phyloP scores from a whole-genome alignment of 2,888 invertebrate genomes.

The Latrodectus elegans region DNA sequence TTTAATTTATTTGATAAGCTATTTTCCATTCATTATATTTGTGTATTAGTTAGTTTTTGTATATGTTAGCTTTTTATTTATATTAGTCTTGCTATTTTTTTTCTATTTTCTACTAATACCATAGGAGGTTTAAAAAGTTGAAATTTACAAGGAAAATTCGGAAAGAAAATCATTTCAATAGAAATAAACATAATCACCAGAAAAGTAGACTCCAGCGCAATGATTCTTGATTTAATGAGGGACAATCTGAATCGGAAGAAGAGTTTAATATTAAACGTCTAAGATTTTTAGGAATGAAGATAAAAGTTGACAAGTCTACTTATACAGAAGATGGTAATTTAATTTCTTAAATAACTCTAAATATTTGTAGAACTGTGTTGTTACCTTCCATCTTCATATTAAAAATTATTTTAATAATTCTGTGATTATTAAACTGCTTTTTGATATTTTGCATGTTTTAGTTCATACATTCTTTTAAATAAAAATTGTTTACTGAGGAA shows the following conservation, averaged over 20 bases:
- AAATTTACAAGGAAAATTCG: neutral
- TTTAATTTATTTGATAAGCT: too few relatives aligned
- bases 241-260: conserved; percentile 26
- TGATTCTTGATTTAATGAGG: neutral
- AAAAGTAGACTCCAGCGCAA: neutral
- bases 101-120: neutral
- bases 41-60: too few relatives aligned
- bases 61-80: too few relatives aligned
- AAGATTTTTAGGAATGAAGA: conserved; percentile 31
- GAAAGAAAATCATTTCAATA: neutral
- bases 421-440: neutral
- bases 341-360: neutral
- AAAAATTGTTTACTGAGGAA: conserved; percentile 4
- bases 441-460: neutral
- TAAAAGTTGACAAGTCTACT: neutral
- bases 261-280: conserved; percentile 32
- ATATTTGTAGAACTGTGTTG: neutral
- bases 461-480: too few relatives aligned
- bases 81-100: neutral
- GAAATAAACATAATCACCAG: neutral
- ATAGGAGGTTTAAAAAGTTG: conserved; percentile 12
- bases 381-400: neutral
- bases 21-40: too few relatives aligned
- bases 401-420: neutral
- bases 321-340: conserved; percentile 1